Evolutionary conservation across 2,113 vertebrate species (phyloP), one percentile per base, ranked within the genome.

Genomic region (Mus spicilegus): DNA sequence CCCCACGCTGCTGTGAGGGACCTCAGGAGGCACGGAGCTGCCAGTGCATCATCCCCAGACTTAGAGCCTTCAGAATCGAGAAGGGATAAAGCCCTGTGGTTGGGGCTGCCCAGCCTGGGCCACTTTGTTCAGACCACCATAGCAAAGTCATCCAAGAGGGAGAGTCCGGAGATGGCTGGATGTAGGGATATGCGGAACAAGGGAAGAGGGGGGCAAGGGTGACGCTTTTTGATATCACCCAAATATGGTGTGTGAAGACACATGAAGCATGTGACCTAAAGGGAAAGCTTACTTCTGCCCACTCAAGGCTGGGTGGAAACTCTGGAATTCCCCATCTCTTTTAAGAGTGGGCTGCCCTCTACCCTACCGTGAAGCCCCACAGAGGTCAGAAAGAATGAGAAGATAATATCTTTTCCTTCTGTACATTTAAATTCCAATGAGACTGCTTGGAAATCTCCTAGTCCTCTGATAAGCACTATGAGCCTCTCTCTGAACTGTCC

Each of bases 161-260:
- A 67, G 33, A 22, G 24, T 28, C 58, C 5, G 20, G 49, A 39
- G 58, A 67, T 17, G 89, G 39, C 28, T 49, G 73, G 63, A n/a
- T 3, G 3, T 2, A 3, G n/a, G 24, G 58, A 24, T 17, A 4
- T 33, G 11, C 17, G 19, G 17, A 42, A n/a, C 1, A 33, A 24
- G n/a, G 49, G 65, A 42, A 16, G 51, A 3, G 11, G 46, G 30
- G 61, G 16, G 6, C 26, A 33, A 56, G 24, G 17, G 26, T 1
- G 20, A 5, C 3, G 19, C 7, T 8, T 36, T 36, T 36, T 36
- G 51, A 61, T 30, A 28, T 9, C 39, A 10, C 28, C 0, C 26
- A 88, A 80, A 11, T 33, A 10, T 20, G 9, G 22, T 33, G 12
- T 17, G 14, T 65, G 11, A 49, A 33, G 42, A n/a, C 7, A 33